phyloP scores from a whole-genome alignment of 2,797 vertebrate species.

The Chromis chromis region DNA sequence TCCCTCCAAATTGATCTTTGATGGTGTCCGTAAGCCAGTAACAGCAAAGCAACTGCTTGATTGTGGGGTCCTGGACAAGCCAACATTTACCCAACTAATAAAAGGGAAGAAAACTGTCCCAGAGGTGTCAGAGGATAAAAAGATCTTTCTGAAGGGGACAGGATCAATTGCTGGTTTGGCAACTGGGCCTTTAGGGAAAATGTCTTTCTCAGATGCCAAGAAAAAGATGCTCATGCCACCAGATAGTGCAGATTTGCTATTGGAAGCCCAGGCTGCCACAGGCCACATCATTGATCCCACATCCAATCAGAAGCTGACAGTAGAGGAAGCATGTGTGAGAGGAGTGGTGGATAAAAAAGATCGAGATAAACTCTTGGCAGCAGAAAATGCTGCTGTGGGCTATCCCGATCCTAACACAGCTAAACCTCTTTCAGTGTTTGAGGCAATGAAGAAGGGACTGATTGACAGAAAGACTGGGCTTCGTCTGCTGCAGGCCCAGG shows the following conservation, averaged over 20 bases:
- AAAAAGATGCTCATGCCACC: conserved; percentile 83
- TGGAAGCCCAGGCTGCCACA: conserved; percentile 91
- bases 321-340: conserved; percentile 64
- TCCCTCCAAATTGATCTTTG: conserved; percentile 69
- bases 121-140: conserved; percentile 87
- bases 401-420: conserved; percentile 82
- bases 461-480: conserved; percentile 61
- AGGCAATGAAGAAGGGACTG: conserved; percentile 74
- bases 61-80: conserved; percentile 76
- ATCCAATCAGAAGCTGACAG: conserved; percentile 79
- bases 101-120: conserved; percentile 82
- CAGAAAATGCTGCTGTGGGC: conserved; percentile 89
- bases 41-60: conserved; percentile 87
- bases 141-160: conserved; percentile 82
- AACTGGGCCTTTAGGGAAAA: conserved; percentile 80
- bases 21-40: conserved; percentile 78
- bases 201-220: conserved; percentile 88
- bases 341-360: conserved; percentile 54
- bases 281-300: conserved; percentile 89
- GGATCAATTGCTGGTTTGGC: conserved; percentile 84
- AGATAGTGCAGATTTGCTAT: conserved; percentile 79
- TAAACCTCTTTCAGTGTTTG: conserved; percentile 77
- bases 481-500: conserved; percentile 89
- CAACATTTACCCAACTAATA: conserved; percentile 50
- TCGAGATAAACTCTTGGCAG: conserved; percentile 82